A percentile compares a stretch with the other conserved stretches of the same genome.
phyloP scores from a whole-genome alignment of 1,140 invertebrate genomes.

The Andrena cerasifolii region DNA sequence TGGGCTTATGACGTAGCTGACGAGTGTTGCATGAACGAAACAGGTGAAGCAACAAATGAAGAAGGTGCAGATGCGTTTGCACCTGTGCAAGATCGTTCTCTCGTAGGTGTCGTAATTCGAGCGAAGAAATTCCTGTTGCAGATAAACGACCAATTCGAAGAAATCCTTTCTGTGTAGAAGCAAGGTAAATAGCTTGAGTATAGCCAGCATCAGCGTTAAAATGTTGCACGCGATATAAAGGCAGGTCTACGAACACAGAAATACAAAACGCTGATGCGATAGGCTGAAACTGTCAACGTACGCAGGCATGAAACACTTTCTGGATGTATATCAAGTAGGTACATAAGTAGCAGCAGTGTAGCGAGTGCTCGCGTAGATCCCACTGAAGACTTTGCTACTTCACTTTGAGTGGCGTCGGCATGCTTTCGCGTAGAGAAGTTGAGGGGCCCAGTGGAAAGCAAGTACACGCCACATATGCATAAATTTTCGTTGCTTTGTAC shows the following conservation, averaged over 20 bases:
- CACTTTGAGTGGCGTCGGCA: too few species aligned
- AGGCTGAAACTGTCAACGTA: slow-evolving; percentile 11
- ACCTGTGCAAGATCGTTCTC: not conserved
- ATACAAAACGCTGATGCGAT: too few species aligned
- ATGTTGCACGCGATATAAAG: not conserved
- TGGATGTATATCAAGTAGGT: too few species aligned
- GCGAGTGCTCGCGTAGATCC: too few species aligned
- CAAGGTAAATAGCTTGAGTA: slow-evolving; percentile 16
- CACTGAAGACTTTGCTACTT: too few species aligned
- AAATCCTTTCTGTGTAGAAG: slow-evolving; percentile 11
- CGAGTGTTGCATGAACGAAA: slow-evolving; percentile 19
- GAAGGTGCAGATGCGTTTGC: not conserved
- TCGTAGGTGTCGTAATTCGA: slow-evolving; percentile 17
- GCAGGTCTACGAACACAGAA: not conserved
- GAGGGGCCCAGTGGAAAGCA: too few species aligned
- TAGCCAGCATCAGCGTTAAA: not conserved
- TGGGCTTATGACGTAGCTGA: slow-evolving; percentile 50
- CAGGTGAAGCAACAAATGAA: slow-evolving; percentile 44
- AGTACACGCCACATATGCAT: too few species aligned
- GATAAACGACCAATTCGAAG: not conserved
- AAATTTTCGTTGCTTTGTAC: too few species aligned
- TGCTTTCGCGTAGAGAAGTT: too few species aligned
- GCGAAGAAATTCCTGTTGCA: slow-evolving; percentile 4
- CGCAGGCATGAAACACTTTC: not conserved
- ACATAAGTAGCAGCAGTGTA: too few species aligned